These are phyloP conservation scores for Montipora efflorescens DNA, from an alignment of 64 coral and sea anemone genomes.

Conservation along the genomic window DNA sequence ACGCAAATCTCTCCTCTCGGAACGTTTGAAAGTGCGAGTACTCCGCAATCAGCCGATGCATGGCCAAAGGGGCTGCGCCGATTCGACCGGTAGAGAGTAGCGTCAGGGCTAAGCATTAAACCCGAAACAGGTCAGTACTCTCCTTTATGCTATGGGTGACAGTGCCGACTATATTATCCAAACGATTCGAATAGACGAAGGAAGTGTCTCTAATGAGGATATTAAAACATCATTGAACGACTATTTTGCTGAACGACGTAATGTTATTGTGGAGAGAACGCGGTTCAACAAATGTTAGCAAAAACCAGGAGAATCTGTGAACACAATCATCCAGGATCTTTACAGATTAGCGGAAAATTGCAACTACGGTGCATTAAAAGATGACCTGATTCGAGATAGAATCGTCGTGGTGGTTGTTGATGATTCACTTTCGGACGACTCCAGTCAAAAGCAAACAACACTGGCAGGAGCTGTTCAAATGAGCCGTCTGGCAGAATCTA, in stretches of 20 bases:
- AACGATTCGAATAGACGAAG: constrained; percentile 63
- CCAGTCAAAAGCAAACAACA: too few relatives aligned
- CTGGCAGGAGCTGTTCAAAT: too few relatives aligned
- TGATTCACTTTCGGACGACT: too few relatives aligned
- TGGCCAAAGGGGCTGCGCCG: too few relatives aligned
- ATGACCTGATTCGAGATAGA: neutral
- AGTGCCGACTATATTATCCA: constrained; percentile 58
- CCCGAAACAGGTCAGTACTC: constrained; percentile 50
- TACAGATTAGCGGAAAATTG: constrained; percentile 63
- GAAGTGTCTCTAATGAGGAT: constrained; percentile 44
- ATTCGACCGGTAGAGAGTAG: too few relatives aligned
- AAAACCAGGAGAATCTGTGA: constrained; percentile 58
- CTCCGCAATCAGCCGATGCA: too few relatives aligned
- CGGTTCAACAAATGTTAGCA: constrained; percentile 71
- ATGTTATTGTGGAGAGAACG: constrained; percentile 68
- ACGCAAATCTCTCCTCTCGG: too few relatives aligned
- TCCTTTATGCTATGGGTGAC: constrained; percentile 60
- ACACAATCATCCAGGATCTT: constrained; percentile 74
- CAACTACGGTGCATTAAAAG: constrained; percentile 16
- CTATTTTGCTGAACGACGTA: constrained; percentile 65
- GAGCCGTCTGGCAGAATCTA: too few relatives aligned
- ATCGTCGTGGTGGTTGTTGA: neutral
- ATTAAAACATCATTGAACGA: constrained; percentile 56
- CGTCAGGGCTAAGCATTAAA: too few relatives aligned
- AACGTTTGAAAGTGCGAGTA: too few relatives aligned